These are phyloP conservation scores for Probosciger aterrimus DNA, from an alignment of 2,113 vertebrate genomes.

Conservation along the genomic window DNA sequence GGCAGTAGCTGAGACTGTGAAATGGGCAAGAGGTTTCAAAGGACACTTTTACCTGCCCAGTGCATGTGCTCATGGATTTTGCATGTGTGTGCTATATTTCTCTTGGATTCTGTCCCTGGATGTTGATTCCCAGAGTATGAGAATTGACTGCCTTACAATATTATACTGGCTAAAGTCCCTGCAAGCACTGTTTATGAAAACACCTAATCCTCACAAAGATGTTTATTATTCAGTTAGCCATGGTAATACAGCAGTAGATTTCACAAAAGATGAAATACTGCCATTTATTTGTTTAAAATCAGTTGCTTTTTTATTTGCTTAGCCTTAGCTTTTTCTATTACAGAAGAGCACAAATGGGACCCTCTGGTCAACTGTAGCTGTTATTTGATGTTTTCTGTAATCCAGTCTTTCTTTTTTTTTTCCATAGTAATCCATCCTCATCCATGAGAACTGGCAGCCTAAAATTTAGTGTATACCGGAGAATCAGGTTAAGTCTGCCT, in stretches of 20 bases:
- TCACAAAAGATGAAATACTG: not conserved
- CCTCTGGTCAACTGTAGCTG: not conserved
- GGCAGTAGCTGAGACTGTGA: not conserved
- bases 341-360: not conserved
- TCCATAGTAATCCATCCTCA: not conserved
- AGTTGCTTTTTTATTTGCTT: not conserved
- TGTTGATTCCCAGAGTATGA: not conserved
- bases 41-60: not conserved
- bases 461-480: not conserved
- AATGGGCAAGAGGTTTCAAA: not conserved
- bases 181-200: conserved; percentile 6
- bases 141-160: not conserved
- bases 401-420: not conserved
- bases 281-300: not conserved
- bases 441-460: not conserved
- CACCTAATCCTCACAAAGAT: not conserved
- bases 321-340: not conserved
- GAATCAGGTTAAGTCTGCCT: not conserved
- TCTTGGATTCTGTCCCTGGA: not conserved
- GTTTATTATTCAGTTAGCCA: not conserved
- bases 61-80: not conserved
- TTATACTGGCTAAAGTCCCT: not conserved
- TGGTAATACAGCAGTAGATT: not conserved
- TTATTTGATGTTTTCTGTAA: not conserved
- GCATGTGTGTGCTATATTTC: not conserved